Base-by-base conservation (phyloP, 2,888 invertebrate genomes). In the Colostygia pectinataria region DNA sequence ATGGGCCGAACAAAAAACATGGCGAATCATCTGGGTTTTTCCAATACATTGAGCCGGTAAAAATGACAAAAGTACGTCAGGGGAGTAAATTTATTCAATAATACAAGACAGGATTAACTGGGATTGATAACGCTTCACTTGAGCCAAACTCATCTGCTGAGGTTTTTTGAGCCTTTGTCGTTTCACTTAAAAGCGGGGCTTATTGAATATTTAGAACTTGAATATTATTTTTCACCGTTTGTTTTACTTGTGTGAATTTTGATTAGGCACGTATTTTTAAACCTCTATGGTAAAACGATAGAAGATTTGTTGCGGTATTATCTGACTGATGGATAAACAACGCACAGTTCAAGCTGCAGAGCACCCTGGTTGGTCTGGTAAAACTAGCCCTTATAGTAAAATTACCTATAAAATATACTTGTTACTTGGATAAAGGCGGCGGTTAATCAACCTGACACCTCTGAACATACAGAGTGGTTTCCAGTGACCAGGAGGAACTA, bases 61-160 rank as follows among this genome's bases (percentile, higher is more conserved):
- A 80, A 83, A 76, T 71, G 71, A 67, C 65, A 70, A 69, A 74
- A 74, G 71, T 71, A 78, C 70, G 68, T 68, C 63, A 71, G 66
- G 60, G 72, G 71, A 60, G 73, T 75, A 79, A 82, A 79, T 83
- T 81, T 84, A 84, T 84, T 83, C 81, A 81, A 82, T 84, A 83
- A 83, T 75, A 80, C 74, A 78, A 85, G 80, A 82, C 74, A 77
- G 74, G 80, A 83, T 83, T 82, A 85, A 77, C 78, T 76, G 77
- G 69, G 80, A 71, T 83, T 74, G 77, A 78, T 82, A 83, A 82
- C 81, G 83, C 79, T 79, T 66, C 74, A 67, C 71, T 80, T 76
- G 73, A 83, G 71, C 77, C 76, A 66, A 72, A 73, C 74, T 82
- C 77, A 78, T 80, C 82, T 71, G 24, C 62, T 66, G 61, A 61